These are phyloP conservation scores for Mormyrops attenuatus DNA, from an alignment of 2,797 vertebrate species.

Conservation along the genomic window DNA sequence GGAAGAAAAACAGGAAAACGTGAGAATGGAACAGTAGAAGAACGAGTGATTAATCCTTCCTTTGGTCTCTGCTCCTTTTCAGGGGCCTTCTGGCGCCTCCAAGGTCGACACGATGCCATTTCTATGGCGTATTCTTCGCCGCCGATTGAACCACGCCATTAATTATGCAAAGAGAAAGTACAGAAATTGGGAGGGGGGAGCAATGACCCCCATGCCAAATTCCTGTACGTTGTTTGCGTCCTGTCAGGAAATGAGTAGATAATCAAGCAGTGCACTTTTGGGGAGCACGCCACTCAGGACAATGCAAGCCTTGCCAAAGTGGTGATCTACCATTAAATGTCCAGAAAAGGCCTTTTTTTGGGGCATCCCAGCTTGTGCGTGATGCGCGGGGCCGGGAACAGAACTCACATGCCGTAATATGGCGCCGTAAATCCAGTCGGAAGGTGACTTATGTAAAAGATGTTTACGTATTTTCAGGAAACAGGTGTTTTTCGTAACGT, in stretches of 20 bases:
- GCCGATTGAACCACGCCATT: conserved; percentile 64
- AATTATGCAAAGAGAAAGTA: conserved; percentile 59
- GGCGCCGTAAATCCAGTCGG: neutral
- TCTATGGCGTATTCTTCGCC: conserved; percentile 59
- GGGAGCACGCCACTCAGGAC: conserved; percentile 12
- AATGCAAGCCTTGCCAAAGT: neutral
- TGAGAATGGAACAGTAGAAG: conserved; percentile 56
- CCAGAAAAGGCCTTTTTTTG: neutral
- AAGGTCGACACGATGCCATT: conserved; percentile 48
- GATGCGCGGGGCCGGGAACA: neutral
- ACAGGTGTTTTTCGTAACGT: conserved; percentile 49
- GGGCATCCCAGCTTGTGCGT: neutral
- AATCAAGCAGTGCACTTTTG: conserved; percentile 54
- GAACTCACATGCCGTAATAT: neutral
- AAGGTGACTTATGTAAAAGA: conserved; percentile 33
- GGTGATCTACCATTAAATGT: neutral
- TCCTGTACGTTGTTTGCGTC: conserved; percentile 64
- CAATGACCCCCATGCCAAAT: conserved; percentile 53
- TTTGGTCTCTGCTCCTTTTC: conserved; percentile 49
- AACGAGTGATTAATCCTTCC: conserved; percentile 64
- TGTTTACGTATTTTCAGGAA: conserved; percentile 46
- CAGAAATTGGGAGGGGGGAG: conserved; percentile 36
- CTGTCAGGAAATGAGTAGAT: conserved; percentile 59
- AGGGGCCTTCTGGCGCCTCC: conserved; percentile 32
- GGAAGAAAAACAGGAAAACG: conserved; percentile 55